Percentiles rank a stretch among this genome's conserved stretches.
phyloP scores from a whole-genome alignment of 2,888 invertebrate genomes.

The Conops quadrifasciatus region DNA sequence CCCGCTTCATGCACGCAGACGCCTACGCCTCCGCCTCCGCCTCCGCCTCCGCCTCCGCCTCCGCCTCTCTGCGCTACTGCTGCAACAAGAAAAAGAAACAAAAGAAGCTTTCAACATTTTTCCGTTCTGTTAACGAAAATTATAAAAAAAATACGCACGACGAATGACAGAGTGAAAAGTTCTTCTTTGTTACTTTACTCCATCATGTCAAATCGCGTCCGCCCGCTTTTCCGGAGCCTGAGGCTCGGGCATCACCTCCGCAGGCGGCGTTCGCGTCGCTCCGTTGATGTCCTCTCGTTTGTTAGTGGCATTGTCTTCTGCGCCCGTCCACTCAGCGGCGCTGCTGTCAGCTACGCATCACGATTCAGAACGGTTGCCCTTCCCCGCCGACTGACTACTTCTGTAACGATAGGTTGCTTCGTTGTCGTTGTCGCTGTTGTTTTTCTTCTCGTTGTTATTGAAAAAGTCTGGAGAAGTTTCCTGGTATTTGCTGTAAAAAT shows the following conservation, averaged over 20 bases:
- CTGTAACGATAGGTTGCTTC: not conserved
- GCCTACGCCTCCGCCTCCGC: not conserved
- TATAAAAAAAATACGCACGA: slow-evolving; percentile 18
- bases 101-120: slow-evolving; percentile 13
- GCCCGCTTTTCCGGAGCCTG: not conserved
- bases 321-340: slow-evolving; percentile 16
- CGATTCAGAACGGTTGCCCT: not conserved
- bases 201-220: slow-evolving; percentile 12
- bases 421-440: not conserved
- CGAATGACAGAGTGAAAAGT: not conserved
- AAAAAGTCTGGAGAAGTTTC: slow-evolving; percentile 27
- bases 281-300: slow-evolving; percentile 10
- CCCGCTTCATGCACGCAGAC: not conserved
- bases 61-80: too few species aligned
- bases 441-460: slow-evolving; percentile 24
- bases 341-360: slow-evolving; percentile 18
- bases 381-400: not conserved
- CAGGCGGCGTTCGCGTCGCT: not conserved
- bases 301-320: slow-evolving; percentile 5
- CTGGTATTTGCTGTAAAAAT: slow-evolving; percentile 13
- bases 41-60: not conserved
- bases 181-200: not conserved
- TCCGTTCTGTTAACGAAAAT: not conserved
- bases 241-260: not conserved
- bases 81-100: not conserved